Conservation (phyloP, 2,113 vertebrate species). For the Copsychus sechellarum region DNA sequence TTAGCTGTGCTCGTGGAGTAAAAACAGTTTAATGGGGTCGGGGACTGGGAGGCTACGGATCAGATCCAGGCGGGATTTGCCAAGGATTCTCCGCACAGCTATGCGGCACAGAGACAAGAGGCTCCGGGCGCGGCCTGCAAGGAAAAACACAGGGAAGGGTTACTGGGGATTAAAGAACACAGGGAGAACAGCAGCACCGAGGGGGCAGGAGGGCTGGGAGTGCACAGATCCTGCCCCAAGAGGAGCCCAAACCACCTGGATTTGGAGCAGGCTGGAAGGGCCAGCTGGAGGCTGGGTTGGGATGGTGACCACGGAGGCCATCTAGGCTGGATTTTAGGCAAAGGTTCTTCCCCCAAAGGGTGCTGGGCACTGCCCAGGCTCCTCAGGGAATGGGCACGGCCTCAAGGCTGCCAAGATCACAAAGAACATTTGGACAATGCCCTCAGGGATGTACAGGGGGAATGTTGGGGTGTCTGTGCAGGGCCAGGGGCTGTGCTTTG, state of each 20-base stretch:
- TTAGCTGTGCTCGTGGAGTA: conserved; percentile 78
- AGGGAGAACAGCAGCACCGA: rapidly evolving
- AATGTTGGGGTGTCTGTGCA: background rate
- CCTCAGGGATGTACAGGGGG: background rate
- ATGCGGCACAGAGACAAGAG: conserved; percentile 87
- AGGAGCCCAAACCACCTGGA: background rate
- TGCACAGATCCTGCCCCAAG: rapidly evolving
- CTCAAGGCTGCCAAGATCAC: background rate
- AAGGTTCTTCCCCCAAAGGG: background rate
- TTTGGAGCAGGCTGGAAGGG: background rate
- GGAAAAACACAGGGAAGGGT: background rate
- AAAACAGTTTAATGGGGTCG: conserved; percentile 82
- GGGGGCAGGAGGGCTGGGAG: background rate
- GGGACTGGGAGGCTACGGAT: conserved; percentile 85
- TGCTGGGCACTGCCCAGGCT: background rate
- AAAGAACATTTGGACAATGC: rapidly evolving
- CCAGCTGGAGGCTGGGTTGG: background rate
- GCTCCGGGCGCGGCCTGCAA: conserved; percentile 77
- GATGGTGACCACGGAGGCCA: background rate
- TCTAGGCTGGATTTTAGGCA: rapidly evolving
- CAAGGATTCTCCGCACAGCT: conserved; percentile 81
- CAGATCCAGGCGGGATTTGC: conserved; percentile 82
- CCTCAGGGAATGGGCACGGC: background rate
- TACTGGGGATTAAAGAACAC: background rate
- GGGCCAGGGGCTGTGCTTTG: rapidly evolving